phyloP scores from a whole-genome alignment of 2,888 invertebrate species.

The Trichacis sp. region DNA sequence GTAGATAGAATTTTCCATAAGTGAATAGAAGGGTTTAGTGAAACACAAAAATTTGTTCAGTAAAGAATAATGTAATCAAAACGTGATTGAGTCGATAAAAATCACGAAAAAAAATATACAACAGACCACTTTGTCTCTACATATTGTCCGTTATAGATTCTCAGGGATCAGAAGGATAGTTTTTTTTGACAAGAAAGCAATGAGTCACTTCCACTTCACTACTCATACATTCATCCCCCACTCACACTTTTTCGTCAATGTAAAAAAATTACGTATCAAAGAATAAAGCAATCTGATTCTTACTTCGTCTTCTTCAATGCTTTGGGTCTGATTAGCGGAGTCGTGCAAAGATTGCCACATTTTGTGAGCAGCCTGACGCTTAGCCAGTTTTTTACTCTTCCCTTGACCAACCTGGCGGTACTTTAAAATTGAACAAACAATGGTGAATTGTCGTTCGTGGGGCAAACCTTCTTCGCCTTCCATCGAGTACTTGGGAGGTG shows the following conservation, averaged over 20 bases:
- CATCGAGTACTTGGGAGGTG: slow-evolving; percentile 93
- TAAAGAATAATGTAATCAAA: too few relatives aligned
- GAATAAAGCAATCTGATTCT: slow-evolving; percentile 51
- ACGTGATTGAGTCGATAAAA: neutral
- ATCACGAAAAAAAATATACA: slow-evolving; percentile 8
- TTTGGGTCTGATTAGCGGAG: slow-evolving; percentile 76
- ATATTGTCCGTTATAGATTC: slow-evolving; percentile 67
- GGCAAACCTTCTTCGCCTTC: slow-evolving; percentile 90
- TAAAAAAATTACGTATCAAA: neutral
- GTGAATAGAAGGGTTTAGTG: too few relatives aligned
- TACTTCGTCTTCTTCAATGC: slow-evolving; percentile 82
- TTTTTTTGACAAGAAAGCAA: slow-evolving; percentile 39
- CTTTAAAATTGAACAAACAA: slow-evolving; percentile 89
- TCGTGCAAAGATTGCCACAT: slow-evolving; percentile 91
- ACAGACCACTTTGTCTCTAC: slow-evolving; percentile 14
- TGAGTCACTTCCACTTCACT: slow-evolving; percentile 66
- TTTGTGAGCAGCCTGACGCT: slow-evolving; percentile 94
- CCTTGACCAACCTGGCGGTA: slow-evolving; percentile 88
- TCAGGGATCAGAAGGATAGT: slow-evolving; percentile 53
- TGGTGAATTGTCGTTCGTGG: slow-evolving; percentile 94
- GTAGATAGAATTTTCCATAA: too few relatives aligned
- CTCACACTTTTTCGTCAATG: neutral
- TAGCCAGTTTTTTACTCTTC: slow-evolving; percentile 96
- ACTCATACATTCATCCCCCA: slow-evolving; percentile 18
- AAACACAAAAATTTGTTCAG: too few relatives aligned